Base-by-base conservation (phyloP, 2,797 vertebrate genomes). In the Chiloscyllium punctatum region DNA sequence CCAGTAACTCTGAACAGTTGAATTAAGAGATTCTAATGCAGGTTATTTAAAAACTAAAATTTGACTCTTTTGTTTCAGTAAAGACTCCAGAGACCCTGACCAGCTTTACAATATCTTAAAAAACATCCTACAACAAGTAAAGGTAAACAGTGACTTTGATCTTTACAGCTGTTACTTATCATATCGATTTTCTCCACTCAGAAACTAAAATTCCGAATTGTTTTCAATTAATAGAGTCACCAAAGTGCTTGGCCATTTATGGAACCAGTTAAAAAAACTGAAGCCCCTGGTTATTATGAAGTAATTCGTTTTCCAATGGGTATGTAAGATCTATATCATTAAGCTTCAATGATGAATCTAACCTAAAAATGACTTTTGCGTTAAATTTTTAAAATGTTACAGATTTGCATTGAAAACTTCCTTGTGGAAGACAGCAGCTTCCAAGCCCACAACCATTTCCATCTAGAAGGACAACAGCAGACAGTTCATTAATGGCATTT, bases 291-390 rank as follows among this genome's bases (percentile, higher is more conserved):
- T 97, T 99, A 99, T 97, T 99, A 99, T 98, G 98, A 99, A 98
- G 99, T 99, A 96, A 99, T 99, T 97, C 98, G 99, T 97, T 99
- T 99, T 97, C 99, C 99, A 96, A 99, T 99, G 99, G 99, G 99
- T 99, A 98, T 95, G 97, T 97, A 96, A 96, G 95, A 33, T 84
- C 96, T 96, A 95, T 96, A 95, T 96, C 72, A 21, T n/a, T 48
- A 92, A 77, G 71, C 48, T 95, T n/a, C 71, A 77, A 18, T 74
- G 30, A 30, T 0, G 79, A 66, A 25, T 86, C 77, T 86, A 30
- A 94, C 27, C 69, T 94, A 72, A 42, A 94, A 94, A 37, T 27
- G 48, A 84, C 13, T 1, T 86, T n/a, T 48, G 68, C n/a, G 0
- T 84, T 69, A 18, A 57, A 68, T 21, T n/a, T 15, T 0, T 53